phyloP scores from a whole-genome alignment of 2,888 invertebrate species.

The Erpobdella octoculata region DNA sequence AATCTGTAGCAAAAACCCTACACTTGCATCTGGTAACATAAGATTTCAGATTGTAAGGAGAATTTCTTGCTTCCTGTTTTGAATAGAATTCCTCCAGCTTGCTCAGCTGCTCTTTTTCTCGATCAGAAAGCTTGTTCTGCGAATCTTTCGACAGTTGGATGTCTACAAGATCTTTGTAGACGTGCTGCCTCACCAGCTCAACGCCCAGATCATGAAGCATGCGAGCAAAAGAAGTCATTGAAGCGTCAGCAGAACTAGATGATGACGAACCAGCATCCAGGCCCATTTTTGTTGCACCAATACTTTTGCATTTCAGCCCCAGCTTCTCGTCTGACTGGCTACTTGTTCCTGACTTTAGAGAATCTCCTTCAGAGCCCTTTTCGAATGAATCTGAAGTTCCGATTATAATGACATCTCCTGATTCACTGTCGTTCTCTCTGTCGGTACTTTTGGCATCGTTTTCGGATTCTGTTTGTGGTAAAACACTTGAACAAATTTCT shows the following conservation, averaged over 20 bases:
- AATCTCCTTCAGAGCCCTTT: background rate
- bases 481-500: background rate
- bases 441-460: background rate
- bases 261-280: background rate
- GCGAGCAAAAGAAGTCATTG: slow-evolving; percentile 63
- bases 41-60: slow-evolving; percentile 22
- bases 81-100: slow-evolving; percentile 57
- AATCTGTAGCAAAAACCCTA: slow-evolving; percentile 30
- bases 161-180: slow-evolving; percentile 79
- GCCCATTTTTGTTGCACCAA: background rate
- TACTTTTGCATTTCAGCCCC: background rate
- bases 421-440: slow-evolving; percentile 16
- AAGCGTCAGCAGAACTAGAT: slow-evolving; percentile 18
- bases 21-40: slow-evolving; percentile 28
- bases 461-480: background rate
- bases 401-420: slow-evolving; percentile 19
- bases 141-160: slow-evolving; percentile 72
- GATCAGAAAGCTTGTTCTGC: slow-evolving; percentile 55
- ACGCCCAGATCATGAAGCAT: slow-evolving; percentile 84
- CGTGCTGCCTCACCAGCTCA: slow-evolving; percentile 81
- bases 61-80: slow-evolving; percentile 28
- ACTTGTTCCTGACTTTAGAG: background rate
- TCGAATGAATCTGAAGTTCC: background rate
- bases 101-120: slow-evolving; percentile 58
- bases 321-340: slow-evolving; percentile 6